Conservation (phyloP, 2,797 vertebrate species). For the Betta splendens region DNA sequence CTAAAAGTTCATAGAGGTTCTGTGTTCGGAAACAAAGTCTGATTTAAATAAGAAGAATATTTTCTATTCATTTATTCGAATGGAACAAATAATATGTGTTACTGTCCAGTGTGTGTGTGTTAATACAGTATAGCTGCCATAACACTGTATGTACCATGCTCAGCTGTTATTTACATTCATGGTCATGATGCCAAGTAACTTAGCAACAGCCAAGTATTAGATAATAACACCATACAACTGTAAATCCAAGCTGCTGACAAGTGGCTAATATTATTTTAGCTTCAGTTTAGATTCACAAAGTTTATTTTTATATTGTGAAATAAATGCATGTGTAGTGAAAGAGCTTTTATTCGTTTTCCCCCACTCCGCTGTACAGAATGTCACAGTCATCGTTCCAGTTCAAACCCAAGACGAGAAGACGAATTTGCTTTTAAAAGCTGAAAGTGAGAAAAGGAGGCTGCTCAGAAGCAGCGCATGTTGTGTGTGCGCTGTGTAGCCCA, state of each 20-base stretch:
- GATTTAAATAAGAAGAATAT: constrained; percentile 22
- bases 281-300: constrained; percentile 73
- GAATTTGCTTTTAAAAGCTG: constrained; percentile 31
- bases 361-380: constrained; percentile 45
- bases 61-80: constrained; percentile 24
- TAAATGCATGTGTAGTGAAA: constrained; percentile 56
- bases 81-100: constrained; percentile 30
- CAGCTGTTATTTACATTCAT: constrained; percentile 64
- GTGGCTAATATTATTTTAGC: constrained; percentile 73
- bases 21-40: constrained; percentile 29
- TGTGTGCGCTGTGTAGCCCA: constrained; percentile 39
- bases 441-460: constrained; percentile 32
- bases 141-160: constrained; percentile 56
- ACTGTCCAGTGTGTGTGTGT: constrained; percentile 56
- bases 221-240: constrained; percentile 71
- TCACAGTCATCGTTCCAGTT: constrained; percentile 33
- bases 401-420: constrained; percentile 13
- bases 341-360: constrained; percentile 32
- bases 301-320: constrained; percentile 82
- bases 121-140: constrained; percentile 64
- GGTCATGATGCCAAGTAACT: constrained; percentile 74
- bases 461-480: constrained; percentile 38
- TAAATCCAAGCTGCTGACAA: constrained; percentile 79
- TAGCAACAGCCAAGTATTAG: constrained; percentile 75
- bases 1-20: constrained; percentile 34